Evolutionary conservation across 1,140 invertebrate genomes (phyloP).

Genomic region (Antheraea mylitta): DNA sequence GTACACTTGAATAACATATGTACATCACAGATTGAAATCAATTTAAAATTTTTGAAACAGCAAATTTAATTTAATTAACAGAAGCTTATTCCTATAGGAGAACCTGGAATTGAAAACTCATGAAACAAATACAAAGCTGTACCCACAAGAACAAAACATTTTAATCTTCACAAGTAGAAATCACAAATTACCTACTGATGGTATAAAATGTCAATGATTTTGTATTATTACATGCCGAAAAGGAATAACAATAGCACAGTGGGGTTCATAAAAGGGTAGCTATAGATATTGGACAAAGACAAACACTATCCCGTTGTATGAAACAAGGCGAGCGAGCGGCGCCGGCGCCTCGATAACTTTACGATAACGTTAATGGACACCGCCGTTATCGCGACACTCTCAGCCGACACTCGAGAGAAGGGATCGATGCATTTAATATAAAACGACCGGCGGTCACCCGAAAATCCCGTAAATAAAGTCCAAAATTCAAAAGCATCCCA

Average conservation of each 20-base stretch:
- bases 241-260: neutral
- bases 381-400: slow-evolving; percentile 53
- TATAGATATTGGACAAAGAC: neutral
- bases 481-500: neutral
- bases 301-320: neutral
- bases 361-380: slow-evolving; percentile 71
- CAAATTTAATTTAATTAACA: no score
- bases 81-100: no score
- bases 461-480: neutral
- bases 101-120: neutral
- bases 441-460: slow-evolving; percentile 18
- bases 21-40: no score
- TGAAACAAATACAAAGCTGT: neutral
- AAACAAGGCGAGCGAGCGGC: slow-evolving; percentile 37
- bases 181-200: neutral
- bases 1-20: no score
- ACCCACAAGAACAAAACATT: neutral
- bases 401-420: slow-evolving; percentile 45
- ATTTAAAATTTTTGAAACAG: no score
- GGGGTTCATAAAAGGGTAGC: slow-evolving; percentile 7
- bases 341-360: slow-evolving; percentile 67
- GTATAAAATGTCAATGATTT: neutral
- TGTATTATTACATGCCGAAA: neutral
- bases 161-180: neutral
- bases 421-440: slow-evolving; percentile 30